These are phyloP conservation scores for Triplophysa rosa DNA, from an alignment of 2,113 vertebrate genomes.

Conservation along the genomic window DNA sequence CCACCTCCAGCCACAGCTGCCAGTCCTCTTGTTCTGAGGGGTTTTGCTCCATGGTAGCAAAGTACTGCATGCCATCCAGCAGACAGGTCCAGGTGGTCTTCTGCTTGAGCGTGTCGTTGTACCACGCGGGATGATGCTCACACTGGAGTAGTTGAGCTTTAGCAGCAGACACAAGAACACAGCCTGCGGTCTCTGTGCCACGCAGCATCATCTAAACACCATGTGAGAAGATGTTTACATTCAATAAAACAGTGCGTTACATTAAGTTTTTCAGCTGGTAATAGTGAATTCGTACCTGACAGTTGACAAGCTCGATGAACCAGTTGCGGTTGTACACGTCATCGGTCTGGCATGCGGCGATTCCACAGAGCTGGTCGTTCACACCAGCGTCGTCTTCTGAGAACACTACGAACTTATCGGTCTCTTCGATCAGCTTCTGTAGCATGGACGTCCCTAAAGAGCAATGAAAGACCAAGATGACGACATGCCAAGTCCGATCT, in stretches of 20 bases:
- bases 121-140: conserved; percentile 95
- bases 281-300: conserved; percentile 80
- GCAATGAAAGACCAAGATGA: neutral
- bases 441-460: conserved; percentile 91
- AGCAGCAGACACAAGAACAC: conserved; percentile 92
- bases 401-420: conserved; percentile 96
- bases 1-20: conserved; percentile 93
- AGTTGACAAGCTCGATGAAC: conserved; percentile 96
- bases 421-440: conserved; percentile 97
- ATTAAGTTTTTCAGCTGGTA: neutral
- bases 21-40: conserved; percentile 87
- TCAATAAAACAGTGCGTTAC: neutral
- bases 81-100: conserved; percentile 97
- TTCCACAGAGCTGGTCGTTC: conserved; percentile 92
- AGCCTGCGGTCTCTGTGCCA: conserved; percentile 92
- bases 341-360: conserved; percentile 90
- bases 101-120: conserved; percentile 92
- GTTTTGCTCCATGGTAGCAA: conserved; percentile 92
- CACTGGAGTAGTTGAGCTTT: conserved; percentile 96
- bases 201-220: conserved; percentile 89
- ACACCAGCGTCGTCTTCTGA: conserved; percentile 96
- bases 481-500: too few relatives aligned
- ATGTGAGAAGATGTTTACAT: neutral
- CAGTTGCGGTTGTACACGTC: conserved; percentile 97
- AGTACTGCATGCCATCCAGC: conserved; percentile 98